Evolutionary conservation across 2,113 vertebrate species (phyloP), one percentile per base, ranked within the genome.

Genomic region (Anhinga rufa): DNA sequence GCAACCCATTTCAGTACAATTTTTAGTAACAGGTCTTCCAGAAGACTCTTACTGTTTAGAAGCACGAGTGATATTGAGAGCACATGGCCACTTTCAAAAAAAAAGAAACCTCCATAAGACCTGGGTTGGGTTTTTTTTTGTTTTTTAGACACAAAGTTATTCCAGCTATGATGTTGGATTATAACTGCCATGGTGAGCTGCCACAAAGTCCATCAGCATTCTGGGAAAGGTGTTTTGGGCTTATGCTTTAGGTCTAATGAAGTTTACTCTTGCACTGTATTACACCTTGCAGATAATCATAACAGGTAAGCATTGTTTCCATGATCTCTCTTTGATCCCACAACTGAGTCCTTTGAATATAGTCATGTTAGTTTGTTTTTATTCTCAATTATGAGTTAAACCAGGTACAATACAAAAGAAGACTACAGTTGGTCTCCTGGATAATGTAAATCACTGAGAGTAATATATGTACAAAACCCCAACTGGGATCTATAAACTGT

Each of bases 91-190:
- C 12, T 49, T 83, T 15, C 5, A 52, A 49, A 64, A 38, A 66
- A 25, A 42, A 48, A 29, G 10, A 9, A 18, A 9, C 5, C 8
- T 51, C 17, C 26, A 6, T 36, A 36, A 86, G 2, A 4, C 46
- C 52, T 38, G 5, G 12, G 9, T 24, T 42, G 17, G 4, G 4
- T 1, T 6, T 1, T 6, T 10, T 62, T 66, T 17, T 17, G 9
- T 48, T 52, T 52, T 58, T 79, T 16, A 52, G 51, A 18, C 21
- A 42, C 14, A 19, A 44, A 76, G 32, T 21, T 70, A 3, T 66
- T 83, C 25, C 28, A 49, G 8, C 12, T 71, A 31, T 44, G 11
- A 36, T 65, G 65, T 5, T 49, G n/a, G 20, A 44, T 46, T 79
- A 10, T 34, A 92, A 74, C 7, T 64, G 24, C 24, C 28, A 66